These are phyloP conservation scores for Adelges cooleyi DNA, from an alignment of 1,140 invertebrate genomes.

Conservation along the genomic window DNA sequence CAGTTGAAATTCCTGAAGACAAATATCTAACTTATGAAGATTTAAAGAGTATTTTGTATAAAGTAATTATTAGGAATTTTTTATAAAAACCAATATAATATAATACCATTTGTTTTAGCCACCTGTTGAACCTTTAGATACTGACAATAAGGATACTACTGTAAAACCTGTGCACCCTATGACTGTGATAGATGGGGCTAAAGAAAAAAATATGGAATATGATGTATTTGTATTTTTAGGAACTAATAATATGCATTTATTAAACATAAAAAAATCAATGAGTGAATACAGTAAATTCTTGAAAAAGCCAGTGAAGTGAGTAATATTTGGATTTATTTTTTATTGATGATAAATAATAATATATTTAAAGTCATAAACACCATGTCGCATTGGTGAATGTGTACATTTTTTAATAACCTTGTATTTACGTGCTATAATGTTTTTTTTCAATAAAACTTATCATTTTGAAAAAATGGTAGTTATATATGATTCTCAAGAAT, in stretches of 20 bases:
- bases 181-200: neutral
- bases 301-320: constrained; percentile 6
- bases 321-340: neutral
- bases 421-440: too few species aligned
- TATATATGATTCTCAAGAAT: too few species aligned
- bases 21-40: neutral
- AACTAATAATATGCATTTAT: constrained; percentile 18
- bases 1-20: constrained; percentile 5
- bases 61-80: neutral
- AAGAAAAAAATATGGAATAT: neutral
- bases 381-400: too few species aligned
- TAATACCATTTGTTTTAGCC: neutral
- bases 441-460: too few species aligned
- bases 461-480: too few species aligned
- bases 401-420: too few species aligned
- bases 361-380: too few species aligned
- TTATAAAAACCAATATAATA: too few species aligned
- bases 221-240: constrained; percentile 20
- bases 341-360: too few species aligned
- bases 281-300: neutral
- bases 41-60: neutral
- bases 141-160: neutral
- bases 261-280: neutral
- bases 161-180: neutral
- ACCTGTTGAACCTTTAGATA: neutral